A percentile compares a stretch with the other conserved stretches of the same genome.
phyloP scores from a whole-genome alignment of 2,113 vertebrate species.

The Pachypanchax playfairii region DNA sequence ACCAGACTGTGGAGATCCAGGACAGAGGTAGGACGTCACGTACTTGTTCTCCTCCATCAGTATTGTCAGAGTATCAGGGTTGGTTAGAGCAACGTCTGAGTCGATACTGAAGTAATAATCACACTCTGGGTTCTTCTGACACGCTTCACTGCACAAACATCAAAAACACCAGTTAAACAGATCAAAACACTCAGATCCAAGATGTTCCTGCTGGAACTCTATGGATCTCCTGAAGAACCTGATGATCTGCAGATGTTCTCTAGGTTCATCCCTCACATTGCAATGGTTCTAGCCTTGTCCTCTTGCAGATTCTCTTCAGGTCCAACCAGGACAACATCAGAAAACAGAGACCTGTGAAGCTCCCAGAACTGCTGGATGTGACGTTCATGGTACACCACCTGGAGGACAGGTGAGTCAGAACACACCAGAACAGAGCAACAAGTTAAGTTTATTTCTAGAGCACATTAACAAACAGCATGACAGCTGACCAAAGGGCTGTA shows the following conservation, averaged over 20 bases:
- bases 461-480: background rate
- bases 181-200: too few relatives aligned
- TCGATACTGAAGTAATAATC: slow-evolving; percentile 73
- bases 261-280: slow-evolving; percentile 53
- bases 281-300: slow-evolving; percentile 62
- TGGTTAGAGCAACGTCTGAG: slow-evolving; percentile 64
- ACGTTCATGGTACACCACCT: slow-evolving; percentile 70
- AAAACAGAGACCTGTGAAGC: slow-evolving; percentile 42
- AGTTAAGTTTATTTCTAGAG: too few relatives aligned
- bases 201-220: too few relatives aligned
- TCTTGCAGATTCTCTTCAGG: slow-evolving; percentile 68
- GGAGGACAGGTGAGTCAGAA: background rate
- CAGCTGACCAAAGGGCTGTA: background rate
- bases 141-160: slow-evolving; percentile 37
- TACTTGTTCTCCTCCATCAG: slow-evolving; percentile 71
- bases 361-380: slow-evolving; percentile 71
- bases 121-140: slow-evolving; percentile 57
- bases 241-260: background rate
- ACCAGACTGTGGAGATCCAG: background rate
- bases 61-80: slow-evolving; percentile 54
- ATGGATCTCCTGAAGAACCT: background rate
- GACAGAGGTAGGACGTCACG: fast-evolving
- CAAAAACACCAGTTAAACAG: background rate
- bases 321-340: slow-evolving; percentile 49
- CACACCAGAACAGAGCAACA: background rate